Percentiles rank a stretch among this genome's conserved stretches.
Conservation (phyloP, 1,140 invertebrate species). For the Drosophila aff. region DNA sequence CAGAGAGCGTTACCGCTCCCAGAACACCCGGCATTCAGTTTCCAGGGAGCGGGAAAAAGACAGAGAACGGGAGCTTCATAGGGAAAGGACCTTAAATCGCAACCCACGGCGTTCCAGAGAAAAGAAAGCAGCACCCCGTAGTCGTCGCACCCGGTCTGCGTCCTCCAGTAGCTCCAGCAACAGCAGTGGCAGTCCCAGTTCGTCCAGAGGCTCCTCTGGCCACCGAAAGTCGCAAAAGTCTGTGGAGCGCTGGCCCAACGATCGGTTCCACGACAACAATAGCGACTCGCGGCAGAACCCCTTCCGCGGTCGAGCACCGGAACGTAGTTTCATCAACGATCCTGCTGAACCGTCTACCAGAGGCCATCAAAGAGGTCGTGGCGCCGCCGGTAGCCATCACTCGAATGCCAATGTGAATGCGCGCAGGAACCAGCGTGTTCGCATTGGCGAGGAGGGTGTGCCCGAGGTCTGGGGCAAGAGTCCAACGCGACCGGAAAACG, state of each 20-base stretch:
- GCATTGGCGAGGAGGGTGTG: constrained; percentile 89
- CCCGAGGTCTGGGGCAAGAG: constrained; percentile 90
- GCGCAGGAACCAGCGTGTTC: constrained; percentile 89
- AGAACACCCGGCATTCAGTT: constrained; percentile 27
- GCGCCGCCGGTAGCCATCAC: constrained; percentile 11
- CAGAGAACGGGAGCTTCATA: constrained; percentile 14
- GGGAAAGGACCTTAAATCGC: constrained; percentile 6
- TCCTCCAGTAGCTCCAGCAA: constrained; percentile 31
- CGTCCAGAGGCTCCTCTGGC: constrained; percentile 34
- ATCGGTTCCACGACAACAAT: constrained; percentile 77
- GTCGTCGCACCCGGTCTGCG: constrained; percentile 29
- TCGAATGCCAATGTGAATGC: constrained; percentile 86
- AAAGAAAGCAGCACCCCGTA: constrained; percentile 9
- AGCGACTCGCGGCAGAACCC: constrained; percentile 66
- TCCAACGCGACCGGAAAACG: constrained; percentile 86
- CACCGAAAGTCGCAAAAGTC: constrained; percentile 20
- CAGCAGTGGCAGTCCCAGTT: constrained; percentile 18
- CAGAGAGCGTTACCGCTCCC: constrained; percentile 9
- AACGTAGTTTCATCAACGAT: constrained; percentile 68
- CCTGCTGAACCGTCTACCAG: constrained; percentile 44
- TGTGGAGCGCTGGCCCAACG: constrained; percentile 85
- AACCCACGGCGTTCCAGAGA: constrained; percentile 17
- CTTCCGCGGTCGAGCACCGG: constrained; percentile 56
- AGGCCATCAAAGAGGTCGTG: constrained; percentile 40
- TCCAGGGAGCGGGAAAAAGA: constrained; percentile 37